Base-by-base conservation (phyloP, 35 echinoderm and acorn worm species). In the Strongylocentrotus purpuratus region DNA sequence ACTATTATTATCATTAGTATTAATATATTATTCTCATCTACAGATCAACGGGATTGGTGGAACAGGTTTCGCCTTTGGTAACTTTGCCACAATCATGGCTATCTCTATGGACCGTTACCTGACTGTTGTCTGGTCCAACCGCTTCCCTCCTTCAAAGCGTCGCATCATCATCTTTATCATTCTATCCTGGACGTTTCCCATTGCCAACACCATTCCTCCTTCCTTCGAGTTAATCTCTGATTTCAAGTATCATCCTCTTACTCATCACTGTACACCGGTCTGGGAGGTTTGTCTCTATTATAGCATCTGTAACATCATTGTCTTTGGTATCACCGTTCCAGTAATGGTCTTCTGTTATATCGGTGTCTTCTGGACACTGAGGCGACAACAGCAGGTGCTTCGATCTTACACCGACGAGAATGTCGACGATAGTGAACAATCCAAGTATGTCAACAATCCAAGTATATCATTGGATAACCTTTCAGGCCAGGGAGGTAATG, bases 211-310 rank as follows among this genome's bases (percentile, higher is more conserved):
- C 7, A 55, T 46, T 41, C 41, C 46, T 4, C 45, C 91, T 31
- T 13, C 47, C 91, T 92, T 92, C 91, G 15, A 92, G 32, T 55
- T 92, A 33, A 31, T 92, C 9, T 92, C 91, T 11, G 41, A 31
- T 28, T 92, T 92, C 91, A 46, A 55, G 28, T 92, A 48, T 31
- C 41, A 31, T 55, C 48, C 41, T 11, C 11, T 45, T 12, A 55
- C 46, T 22, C 91, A 92, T 55, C 46, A 92, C 20, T 92, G 91
- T 92, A 7, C 91, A 9, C 91, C 91, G 8, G 47, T 48, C 91
- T 92, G 91, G 91, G 7, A 55, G 20, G 45, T 17, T 14, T 55
- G 91, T 92, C 32, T 92, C 91, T 92, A 48, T 33, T 92, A 48
- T 46, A 46, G 7, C 46, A 46, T 92, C 48, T 92, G 91, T 5